Evolutionary conservation across 1,140 invertebrate species (phyloP).

Genomic region (Delia radicum): DNA sequence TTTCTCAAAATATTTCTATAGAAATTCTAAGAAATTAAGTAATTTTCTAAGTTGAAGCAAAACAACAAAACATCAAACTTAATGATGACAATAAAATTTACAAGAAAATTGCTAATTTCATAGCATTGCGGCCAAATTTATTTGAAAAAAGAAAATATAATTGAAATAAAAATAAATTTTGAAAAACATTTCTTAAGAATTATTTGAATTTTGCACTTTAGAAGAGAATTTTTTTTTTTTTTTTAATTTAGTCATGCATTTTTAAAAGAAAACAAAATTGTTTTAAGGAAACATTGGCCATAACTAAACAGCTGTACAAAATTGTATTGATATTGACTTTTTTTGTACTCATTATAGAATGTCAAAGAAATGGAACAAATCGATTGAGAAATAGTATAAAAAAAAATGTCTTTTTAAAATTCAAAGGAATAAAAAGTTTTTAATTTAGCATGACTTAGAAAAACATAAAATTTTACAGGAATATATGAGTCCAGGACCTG

Average conservation of each 20-base stretch:
- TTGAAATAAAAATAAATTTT: background rate
- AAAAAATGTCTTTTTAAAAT: background rate
- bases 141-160: no score
- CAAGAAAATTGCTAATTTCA: constrained; percentile 6
- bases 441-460: background rate
- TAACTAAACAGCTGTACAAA: background rate
- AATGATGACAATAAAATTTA: constrained; percentile 13
- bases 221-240: background rate
- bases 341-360: background rate
- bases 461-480: background rate
- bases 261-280: background rate
- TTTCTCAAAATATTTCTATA: background rate
- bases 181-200: no score
- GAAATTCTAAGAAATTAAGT: background rate
- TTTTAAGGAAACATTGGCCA: background rate
- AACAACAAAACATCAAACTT: background rate
- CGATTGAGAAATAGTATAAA: background rate
- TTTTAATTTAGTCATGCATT: background rate
- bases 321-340: background rate
- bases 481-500: background rate
- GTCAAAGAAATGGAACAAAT: background rate
- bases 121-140: no score
- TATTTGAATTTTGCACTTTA: no score
- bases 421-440: constrained; percentile 13
- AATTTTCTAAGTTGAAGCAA: background rate